Evolutionary conservation across 2,888 invertebrate species (phyloP), one percentile per base, ranked within the genome.

Genomic region (Cephus pygmeus): DNA sequence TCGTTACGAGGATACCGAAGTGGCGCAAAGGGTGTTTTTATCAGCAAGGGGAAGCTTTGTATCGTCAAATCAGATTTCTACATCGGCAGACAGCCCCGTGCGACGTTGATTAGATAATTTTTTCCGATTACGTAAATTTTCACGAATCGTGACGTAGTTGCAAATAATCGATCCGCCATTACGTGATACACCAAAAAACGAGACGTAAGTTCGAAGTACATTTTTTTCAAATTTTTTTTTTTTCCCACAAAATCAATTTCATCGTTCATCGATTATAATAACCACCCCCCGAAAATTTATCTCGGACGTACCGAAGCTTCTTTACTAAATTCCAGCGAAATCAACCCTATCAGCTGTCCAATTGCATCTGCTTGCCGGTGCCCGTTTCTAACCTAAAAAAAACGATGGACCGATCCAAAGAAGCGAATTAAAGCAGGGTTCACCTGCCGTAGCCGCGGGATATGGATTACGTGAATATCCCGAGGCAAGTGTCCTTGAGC

Each of bases 191-290:
- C 15, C 6, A 40, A 4, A 1, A 9, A 23, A 23, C 23, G 6
- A 6, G 40, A 15, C 0, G 6, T 15, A 23, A 0, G 4, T 40
- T 15, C 40, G 0, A 15, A 0, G 0, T 40, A 0, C 6, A 15
- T 15, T 40, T 40, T 40, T 56, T 56, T 56, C 40, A 6, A 56
- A 56, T 6, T 40, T 15, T 23, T 40, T 15, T 40, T 40, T 40
- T 4, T 4, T 4, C 4, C 4, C 15, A 4, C 12, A 40, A 40
- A 40, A 56, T 23, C 40, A 56, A 56, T 56, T 56, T 56, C 23
- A 35, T 56, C 15, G 23, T 56, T 56, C 40, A 9, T 56, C 23
- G 40, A 23, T 56, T 9, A 56, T 23, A 23, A 56, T 23, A 56
- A 23, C 6, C 6, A 9, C 23, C 40, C 40, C 40, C 23, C 0